Conservation (phyloP, 2,797 vertebrate genomes). For the Todus mexicanus region DNA sequence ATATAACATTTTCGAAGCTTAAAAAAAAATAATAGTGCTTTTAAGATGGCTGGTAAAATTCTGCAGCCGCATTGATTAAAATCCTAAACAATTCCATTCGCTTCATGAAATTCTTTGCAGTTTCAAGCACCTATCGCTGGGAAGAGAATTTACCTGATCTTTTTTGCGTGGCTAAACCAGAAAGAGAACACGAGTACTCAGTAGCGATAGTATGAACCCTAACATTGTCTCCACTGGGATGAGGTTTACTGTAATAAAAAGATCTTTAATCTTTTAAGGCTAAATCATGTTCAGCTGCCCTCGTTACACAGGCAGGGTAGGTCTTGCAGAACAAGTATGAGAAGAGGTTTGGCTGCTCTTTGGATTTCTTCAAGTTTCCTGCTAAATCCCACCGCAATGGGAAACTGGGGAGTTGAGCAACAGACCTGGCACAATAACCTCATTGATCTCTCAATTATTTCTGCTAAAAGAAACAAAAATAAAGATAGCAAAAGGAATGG, state of each 20-base stretch:
- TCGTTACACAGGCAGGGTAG: not conserved
- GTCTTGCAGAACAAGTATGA: not conserved
- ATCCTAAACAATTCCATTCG: not conserved
- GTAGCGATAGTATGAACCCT: not conserved
- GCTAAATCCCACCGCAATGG: not conserved
- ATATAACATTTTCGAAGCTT: not conserved
- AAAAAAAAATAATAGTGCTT: not conserved
- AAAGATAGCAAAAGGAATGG: not conserved
- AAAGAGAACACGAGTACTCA: not conserved
- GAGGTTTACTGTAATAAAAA: not conserved
- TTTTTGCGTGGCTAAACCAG: not conserved
- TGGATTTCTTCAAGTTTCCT: not conserved
- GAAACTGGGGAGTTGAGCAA: not conserved
- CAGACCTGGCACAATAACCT: not conserved
- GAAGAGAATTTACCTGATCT: not conserved
- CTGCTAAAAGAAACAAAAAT: not conserved
- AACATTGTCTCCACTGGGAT: not conserved
- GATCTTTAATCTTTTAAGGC: not conserved
- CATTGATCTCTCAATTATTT: constrained; percentile 14
- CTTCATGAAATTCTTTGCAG: not conserved
- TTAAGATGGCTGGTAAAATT: not conserved
- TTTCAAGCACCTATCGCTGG: not conserved
- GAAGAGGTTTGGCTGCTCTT: not conserved
- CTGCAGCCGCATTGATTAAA: not conserved
- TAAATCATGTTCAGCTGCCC: not conserved